Evolutionary conservation across 2,888 invertebrate species (phyloP).

Genomic region (Apodemia mormo): DNA sequence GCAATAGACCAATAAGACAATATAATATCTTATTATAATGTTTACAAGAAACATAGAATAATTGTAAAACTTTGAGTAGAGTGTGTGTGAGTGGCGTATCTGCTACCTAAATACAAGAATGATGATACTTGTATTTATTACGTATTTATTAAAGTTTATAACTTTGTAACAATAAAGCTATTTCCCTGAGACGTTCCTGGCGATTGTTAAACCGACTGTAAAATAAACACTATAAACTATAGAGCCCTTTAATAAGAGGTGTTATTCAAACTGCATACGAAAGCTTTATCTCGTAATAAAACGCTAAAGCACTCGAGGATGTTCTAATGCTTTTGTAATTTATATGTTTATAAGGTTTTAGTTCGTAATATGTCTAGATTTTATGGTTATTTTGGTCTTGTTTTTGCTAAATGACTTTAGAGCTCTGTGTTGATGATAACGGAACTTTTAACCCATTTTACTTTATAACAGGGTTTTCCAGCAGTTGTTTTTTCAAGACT

Average conservation of each 20-base stretch:
- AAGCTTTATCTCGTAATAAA: constrained; percentile 37
- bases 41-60: too few species aligned
- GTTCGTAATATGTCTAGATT: constrained; percentile 15
- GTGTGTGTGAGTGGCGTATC: not conserved
- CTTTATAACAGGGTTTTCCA: not conserved
- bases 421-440: not conserved
- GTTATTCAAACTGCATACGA: constrained; percentile 30
- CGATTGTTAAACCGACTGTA: constrained; percentile 30
- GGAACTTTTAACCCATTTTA: not conserved
- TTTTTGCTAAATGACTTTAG: constrained; percentile 9
- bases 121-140: not conserved
- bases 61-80: too few species aligned
- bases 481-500: too few species aligned
- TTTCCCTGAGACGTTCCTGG: constrained; percentile 16
- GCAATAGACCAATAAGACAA: too few species aligned
- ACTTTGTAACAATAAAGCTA: constrained; percentile 18
- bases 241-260: constrained; percentile 34
- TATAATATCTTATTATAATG: too few species aligned
- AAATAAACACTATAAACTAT: constrained; percentile 41
- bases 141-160: constrained; percentile 14
- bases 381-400: constrained; percentile 10
- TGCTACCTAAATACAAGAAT: not conserved
- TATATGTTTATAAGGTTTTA: constrained; percentile 36
- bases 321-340: constrained; percentile 39
- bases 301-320: constrained; percentile 36